Conservation (phyloP, 2,113 vertebrate species). For the Delphinapterus leucas region DNA sequence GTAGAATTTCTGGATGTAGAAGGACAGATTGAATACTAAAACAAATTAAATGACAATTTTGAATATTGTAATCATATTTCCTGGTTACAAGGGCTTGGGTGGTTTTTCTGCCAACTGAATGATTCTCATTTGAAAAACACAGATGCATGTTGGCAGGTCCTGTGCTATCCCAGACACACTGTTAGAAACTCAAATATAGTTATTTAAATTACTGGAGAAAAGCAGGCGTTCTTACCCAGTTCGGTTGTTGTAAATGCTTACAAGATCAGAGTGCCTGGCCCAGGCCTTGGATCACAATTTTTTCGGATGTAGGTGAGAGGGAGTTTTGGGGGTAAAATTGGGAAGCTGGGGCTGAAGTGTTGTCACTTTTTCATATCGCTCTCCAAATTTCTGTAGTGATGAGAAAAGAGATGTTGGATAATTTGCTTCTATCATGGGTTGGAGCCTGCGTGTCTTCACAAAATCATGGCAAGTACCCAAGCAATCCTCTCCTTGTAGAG, state of each 20-base stretch:
- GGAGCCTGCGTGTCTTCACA: background rate
- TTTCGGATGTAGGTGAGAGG: background rate
- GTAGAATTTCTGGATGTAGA: slow-evolving; percentile 41
- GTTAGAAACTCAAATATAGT: slow-evolving; percentile 29
- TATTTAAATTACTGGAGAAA: slow-evolving; percentile 9
- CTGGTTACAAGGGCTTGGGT: slow-evolving; percentile 23
- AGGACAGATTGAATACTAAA: slow-evolving; percentile 38
- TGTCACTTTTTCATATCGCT: background rate
- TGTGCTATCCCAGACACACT: background rate
- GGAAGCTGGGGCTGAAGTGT: background rate
- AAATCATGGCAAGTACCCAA: background rate
- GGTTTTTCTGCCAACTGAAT: slow-evolving; percentile 33
- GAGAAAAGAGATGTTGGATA: background rate
- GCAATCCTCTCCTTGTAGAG: background rate
- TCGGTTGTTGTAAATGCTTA: background rate
- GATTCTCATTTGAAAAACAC: slow-evolving; percentile 65
- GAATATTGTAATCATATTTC: slow-evolving; percentile 60
- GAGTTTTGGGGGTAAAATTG: background rate
- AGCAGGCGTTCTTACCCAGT: background rate
- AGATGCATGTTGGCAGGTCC: slow-evolving; percentile 59
- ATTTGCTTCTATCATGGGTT: background rate
- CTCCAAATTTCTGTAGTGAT: background rate
- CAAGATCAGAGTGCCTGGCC: background rate
- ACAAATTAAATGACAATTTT: slow-evolving; percentile 62
- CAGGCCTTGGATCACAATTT: background rate